These are phyloP conservation scores for Ptychochromis oligacanthus DNA, from an alignment of 2,113 vertebrate species.

Conservation along the genomic window DNA sequence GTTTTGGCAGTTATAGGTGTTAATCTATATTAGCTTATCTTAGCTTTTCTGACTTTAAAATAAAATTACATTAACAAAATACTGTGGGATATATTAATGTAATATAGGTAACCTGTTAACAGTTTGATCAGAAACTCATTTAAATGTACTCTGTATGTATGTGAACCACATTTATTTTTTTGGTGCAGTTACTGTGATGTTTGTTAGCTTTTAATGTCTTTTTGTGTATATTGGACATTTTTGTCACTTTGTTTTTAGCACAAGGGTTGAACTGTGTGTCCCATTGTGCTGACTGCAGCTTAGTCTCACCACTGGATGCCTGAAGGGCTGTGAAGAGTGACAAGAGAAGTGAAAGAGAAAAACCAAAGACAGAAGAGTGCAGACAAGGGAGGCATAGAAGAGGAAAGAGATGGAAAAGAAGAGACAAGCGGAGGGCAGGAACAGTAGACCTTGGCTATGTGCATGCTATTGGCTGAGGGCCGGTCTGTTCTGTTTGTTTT, in stretches of 20 bases:
- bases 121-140: neutral
- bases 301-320: slow-evolving; percentile 46
- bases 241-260: neutral
- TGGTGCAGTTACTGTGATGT: neutral
- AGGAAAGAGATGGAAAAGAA: slow-evolving; percentile 54
- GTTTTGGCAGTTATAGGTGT: neutral
- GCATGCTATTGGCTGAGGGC: slow-evolving; percentile 34
- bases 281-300: slow-evolving; percentile 23
- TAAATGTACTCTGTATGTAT: neutral
- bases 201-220: neutral
- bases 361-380: slow-evolving; percentile 22
- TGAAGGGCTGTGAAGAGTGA: slow-evolving; percentile 54
- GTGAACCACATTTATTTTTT: neutral
- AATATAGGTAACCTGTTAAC: neutral
- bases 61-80: accelerated
- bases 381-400: slow-evolving; percentile 50
- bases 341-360: slow-evolving; percentile 39
- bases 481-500: slow-evolving; percentile 67
- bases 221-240: neutral
- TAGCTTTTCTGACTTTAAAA: no score
- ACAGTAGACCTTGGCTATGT: slow-evolving; percentile 46
- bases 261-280: slow-evolving; percentile 8
- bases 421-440: slow-evolving; percentile 32
- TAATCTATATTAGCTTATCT: no score
- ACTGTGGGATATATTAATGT: neutral